Percentiles rank a stretch among this genome's conserved stretches.
phyloP scores from a whole-genome alignment of 2,113 vertebrate genomes.

The Alaudala cheleensis region DNA sequence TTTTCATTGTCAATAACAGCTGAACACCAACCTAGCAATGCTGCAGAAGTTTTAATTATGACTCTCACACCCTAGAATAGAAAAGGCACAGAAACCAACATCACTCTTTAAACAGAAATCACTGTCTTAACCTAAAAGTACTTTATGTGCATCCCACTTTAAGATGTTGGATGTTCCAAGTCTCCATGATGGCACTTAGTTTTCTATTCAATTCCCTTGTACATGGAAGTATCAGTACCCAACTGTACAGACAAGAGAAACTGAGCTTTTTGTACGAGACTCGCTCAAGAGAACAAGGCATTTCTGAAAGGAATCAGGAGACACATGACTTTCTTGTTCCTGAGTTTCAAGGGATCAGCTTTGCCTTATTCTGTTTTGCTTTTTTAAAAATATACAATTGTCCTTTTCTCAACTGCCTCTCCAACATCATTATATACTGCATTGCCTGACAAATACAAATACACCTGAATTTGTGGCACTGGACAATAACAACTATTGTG shows the following conservation, averaged over 20 bases:
- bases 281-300: not conserved
- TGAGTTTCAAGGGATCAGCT: not conserved
- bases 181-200: not conserved
- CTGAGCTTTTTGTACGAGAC: not conserved
- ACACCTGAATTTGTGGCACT: not conserved
- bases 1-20: not conserved
- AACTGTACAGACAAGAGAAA: not conserved
- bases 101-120: not conserved
- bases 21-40: not conserved
- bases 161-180: not conserved
- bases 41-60: not conserved
- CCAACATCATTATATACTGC: not conserved
- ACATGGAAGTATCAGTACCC: not conserved
- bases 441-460: not conserved
- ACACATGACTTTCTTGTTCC: not conserved
- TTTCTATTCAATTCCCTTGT: not conserved
- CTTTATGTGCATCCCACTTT: not conserved
- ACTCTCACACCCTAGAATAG: not conserved
- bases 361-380: not conserved
- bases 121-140: not conserved
- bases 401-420: not conserved
- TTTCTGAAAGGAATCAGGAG: not conserved
- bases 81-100: not conserved
- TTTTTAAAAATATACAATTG: not conserved
- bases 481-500: not conserved